Conservation (phyloP, 2,113 vertebrate genomes). For the Anas platyrhynchos region DNA sequence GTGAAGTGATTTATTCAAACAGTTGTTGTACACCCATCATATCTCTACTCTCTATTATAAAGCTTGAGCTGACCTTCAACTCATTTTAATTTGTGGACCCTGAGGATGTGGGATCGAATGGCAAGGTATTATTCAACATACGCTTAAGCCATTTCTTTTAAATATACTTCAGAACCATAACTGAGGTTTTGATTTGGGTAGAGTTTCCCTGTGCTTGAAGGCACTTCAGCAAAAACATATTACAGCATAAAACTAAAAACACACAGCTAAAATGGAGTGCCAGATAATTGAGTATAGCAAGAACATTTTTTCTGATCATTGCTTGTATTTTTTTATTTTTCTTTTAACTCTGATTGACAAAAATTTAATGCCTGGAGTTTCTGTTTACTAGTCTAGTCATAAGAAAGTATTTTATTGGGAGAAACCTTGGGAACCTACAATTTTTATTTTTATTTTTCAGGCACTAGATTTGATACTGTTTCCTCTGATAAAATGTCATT, state of each 20-base stretch:
- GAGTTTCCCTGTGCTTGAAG: background rate
- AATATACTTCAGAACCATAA: background rate
- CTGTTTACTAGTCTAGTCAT: background rate
- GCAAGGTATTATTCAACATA: background rate
- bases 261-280: background rate
- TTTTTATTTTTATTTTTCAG: background rate
- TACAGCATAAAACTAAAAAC: background rate
- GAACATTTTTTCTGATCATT: background rate
- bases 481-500: constrained; percentile 64
- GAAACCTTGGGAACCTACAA: background rate
- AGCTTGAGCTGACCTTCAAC: background rate
- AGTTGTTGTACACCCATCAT: background rate
- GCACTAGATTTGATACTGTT: constrained; percentile 9
- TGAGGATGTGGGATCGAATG: background rate
- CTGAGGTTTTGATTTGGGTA: background rate
- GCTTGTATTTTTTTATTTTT: background rate
- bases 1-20: background rate
- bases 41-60: background rate
- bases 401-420: constrained; percentile 21
- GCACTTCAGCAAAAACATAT: background rate
- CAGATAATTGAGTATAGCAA: background rate
- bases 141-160: background rate
- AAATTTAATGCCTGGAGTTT: background rate
- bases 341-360: background rate
- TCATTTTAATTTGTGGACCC: background rate